phyloP scores from a whole-genome alignment of 2,113 vertebrate species.

The Choloepus hoffmanni region DNA sequence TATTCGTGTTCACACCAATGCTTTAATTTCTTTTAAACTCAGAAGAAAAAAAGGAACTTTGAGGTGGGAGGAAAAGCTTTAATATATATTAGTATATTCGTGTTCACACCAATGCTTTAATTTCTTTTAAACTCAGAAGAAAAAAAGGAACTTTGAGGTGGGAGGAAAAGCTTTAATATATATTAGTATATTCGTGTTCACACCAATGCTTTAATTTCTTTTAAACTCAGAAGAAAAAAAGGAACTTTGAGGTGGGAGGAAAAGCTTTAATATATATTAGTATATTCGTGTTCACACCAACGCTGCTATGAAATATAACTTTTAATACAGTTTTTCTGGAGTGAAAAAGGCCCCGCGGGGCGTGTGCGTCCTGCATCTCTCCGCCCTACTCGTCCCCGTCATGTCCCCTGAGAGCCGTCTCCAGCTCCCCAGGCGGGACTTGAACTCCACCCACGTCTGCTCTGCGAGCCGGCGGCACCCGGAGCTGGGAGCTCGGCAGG shows the following conservation, averaged over 20 bases:
- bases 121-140: neutral
- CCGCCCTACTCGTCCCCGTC: fast-evolving
- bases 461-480: too few relatives aligned
- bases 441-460: too few relatives aligned
- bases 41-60: fast-evolving
- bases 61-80: neutral
- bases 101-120: fast-evolving
- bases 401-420: too few relatives aligned
- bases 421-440: too few relatives aligned
- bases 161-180: too few relatives aligned
- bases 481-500: too few relatives aligned
- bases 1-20: fast-evolving
- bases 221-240: neutral
- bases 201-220: neutral
- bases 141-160: fast-evolving
- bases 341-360: neutral
- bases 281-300: neutral
- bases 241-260: neutral
- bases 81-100: too few relatives aligned
- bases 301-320: fast-evolving
- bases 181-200: neutral
- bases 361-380: too few relatives aligned
- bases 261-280: too few relatives aligned
- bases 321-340: fast-evolving
- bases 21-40: neutral